phyloP scores from a whole-genome alignment of 2,113 vertebrate genomes.

The Hypomesus transpacificus region DNA sequence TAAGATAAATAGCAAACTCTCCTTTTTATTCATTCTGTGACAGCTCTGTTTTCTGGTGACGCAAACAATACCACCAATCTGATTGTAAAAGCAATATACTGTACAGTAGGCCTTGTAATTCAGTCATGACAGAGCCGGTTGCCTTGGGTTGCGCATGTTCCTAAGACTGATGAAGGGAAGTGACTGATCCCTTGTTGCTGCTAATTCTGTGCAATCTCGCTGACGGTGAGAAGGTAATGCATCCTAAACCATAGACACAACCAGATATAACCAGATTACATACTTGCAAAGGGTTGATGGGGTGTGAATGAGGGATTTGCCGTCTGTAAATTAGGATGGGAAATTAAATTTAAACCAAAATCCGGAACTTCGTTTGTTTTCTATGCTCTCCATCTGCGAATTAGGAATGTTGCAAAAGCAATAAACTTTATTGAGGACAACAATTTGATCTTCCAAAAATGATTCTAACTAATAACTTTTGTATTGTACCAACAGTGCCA shows the following conservation, averaged over 20 bases:
- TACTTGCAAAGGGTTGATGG: conserved; percentile 36
- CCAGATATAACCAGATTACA: conserved; percentile 21
- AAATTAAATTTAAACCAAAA: conserved; percentile 45
- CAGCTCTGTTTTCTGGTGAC: not conserved
- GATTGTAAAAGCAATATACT: conserved; percentile 2
- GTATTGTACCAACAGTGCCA: not conserved
- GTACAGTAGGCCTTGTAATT: no score
- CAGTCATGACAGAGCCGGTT: not conserved
- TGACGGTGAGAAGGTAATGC: conserved; percentile 6
- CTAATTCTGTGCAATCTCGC: conserved; percentile 9
- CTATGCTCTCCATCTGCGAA: conserved; percentile 33
- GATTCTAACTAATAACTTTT: not conserved
- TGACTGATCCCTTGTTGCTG: not conserved
- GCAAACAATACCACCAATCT: not conserved
- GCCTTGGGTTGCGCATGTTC: not conserved
- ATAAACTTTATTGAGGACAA: conserved; percentile 26
- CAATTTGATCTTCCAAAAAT: conserved; percentile 7
- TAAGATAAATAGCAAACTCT: not conserved
- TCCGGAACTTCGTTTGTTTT: conserved; percentile 16
- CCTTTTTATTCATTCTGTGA: not conserved
- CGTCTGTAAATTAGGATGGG: conserved; percentile 40
- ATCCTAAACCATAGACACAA: conserved; percentile 23
- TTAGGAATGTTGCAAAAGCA: conserved; percentile 37
- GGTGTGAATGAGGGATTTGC: conserved; percentile 42
- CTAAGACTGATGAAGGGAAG: not conserved